Conservation (phyloP, 1,140 invertebrate species). For the Drosophila suzukii region DNA sequence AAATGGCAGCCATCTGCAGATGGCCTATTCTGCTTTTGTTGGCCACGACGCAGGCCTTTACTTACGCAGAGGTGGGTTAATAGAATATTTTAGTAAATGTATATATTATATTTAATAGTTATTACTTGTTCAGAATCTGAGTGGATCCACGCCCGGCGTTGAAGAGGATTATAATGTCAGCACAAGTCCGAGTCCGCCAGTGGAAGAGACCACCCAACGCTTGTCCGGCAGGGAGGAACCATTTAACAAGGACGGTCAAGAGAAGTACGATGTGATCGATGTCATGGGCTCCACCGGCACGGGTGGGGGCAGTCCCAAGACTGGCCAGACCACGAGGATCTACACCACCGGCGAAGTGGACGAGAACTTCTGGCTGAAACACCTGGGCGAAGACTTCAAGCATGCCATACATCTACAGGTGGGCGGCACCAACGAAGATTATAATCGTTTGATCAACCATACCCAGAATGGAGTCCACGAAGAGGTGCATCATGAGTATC, state of each 20-base stretch:
- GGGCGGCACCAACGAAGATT: conserved; percentile 65
- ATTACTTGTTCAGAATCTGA: background rate
- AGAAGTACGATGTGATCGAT: conserved; percentile 63
- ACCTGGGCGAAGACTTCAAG: conserved; percentile 75
- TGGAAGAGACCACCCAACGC: conserved; percentile 31
- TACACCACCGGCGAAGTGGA: conserved; percentile 72
- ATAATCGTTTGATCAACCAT: conserved; percentile 66
- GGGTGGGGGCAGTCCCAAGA: conserved; percentile 43
- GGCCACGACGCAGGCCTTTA: conserved; percentile 19
- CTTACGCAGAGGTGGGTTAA: conserved; percentile 30
- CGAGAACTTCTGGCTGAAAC: conserved; percentile 75
- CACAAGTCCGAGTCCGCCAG: conserved; percentile 13
- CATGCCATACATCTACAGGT: conserved; percentile 77
- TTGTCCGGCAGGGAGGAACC: conserved; percentile 31
- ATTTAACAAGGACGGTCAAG: background rate
- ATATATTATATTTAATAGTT: too few relatives aligned
- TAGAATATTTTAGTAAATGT: background rate
- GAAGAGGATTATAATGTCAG: conserved; percentile 4
- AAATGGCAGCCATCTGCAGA: conserved; percentile 45
- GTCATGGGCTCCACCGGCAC: conserved; percentile 48
- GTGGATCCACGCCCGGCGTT: conserved; percentile 19
- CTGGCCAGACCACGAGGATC: conserved; percentile 71
- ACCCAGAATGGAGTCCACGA: conserved; percentile 64
- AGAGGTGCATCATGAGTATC: conserved; percentile 71
- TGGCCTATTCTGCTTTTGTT: conserved; percentile 47